Percentiles rank a stretch among this genome's conserved stretches.
phyloP scores from a whole-genome alignment of 2,888 invertebrate species.

The Cantharis rustica region DNA sequence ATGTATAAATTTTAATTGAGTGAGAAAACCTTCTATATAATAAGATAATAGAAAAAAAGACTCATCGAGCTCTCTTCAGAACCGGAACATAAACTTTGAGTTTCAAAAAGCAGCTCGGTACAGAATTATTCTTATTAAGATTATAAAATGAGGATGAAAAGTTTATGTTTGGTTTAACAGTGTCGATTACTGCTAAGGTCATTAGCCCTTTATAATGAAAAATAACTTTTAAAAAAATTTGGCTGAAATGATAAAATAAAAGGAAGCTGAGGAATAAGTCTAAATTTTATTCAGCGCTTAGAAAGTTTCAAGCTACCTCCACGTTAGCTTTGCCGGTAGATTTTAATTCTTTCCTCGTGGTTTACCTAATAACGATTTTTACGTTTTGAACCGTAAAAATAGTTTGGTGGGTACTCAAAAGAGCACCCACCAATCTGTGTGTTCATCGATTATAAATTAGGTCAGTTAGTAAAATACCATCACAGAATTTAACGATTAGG shows the following conservation, averaged over 20 bases:
- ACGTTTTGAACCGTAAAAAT: not conserved
- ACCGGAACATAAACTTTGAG: too few species aligned
- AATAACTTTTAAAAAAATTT: not conserved
- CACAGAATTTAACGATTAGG: not conserved
- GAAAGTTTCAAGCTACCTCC: not conserved
- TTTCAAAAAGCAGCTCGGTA: too few species aligned
- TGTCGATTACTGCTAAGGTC: not conserved
- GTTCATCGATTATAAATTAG: not conserved
- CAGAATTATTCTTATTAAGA: too few species aligned
- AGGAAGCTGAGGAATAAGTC: too few species aligned
- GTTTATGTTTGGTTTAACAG: too few species aligned
- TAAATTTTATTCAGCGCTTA: too few species aligned
- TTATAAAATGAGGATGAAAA: too few species aligned
- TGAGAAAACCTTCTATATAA: too few species aligned
- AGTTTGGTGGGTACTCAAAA: not conserved
- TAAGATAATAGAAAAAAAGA: too few species aligned
- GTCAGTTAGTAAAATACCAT: not conserved
- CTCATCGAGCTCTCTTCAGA: too few species aligned
- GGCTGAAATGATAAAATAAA: not conserved
- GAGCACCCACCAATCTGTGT: not conserved
- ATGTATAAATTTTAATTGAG: too few species aligned
- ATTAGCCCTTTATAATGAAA: not conserved
- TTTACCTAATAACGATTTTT: not conserved
- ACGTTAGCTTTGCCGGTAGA: not conserved
- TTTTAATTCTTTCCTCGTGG: not conserved